Evolutionary conservation across 2,113 vertebrate species (phyloP), one percentile per base, ranked within the genome.

Genomic region (Pedionomus torquatus): DNA sequence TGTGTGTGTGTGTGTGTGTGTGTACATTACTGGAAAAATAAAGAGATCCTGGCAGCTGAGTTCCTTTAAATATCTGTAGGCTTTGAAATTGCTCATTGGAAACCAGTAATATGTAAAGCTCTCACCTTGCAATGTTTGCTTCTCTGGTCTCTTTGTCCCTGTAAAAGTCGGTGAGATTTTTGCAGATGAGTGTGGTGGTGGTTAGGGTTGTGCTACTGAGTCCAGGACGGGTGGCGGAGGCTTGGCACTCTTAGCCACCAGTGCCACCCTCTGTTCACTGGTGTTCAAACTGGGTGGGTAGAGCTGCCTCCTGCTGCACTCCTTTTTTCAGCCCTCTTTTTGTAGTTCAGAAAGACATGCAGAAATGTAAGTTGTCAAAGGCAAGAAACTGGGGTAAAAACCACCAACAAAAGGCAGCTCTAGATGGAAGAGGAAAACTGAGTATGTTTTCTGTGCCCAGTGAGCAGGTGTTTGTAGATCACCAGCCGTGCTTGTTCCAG

Each of bases 1-100:
- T n/a, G 2, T 6, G 6, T 35, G 15, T 23, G 9, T n/a, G n/a
- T 57, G 4, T n/a, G 2, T 6, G 6, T 35, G 15, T 23, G 9
- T n/a, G n/a, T 24, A 7, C 5, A 1, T 39, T 17, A 18, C 7
- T 55, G 11, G 63, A 58, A 10, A 65, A 74, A 63, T 41, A 0
- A 35, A 11, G 60, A 55, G 26, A n/a, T 30, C 31, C 37, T 78
- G 44, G 31, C 30, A 74, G 33, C 25, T 51, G n/a, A 30, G 24
- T 46, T 84, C 21, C n/a, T 55, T 2, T 44, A 15, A 3, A 4
- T 63, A 37, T 51, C 54, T 54, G 8, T 31, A 20, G 24, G 49
- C 57, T 88, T 60, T 68, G 66, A 72, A 81, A 19, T 77, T 58
- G 46, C 19, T 80, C 8, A 1, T 17, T 74, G 82, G n/a, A 57